Conservation (phyloP, 2,888 invertebrate species). For the Bombylius major region DNA sequence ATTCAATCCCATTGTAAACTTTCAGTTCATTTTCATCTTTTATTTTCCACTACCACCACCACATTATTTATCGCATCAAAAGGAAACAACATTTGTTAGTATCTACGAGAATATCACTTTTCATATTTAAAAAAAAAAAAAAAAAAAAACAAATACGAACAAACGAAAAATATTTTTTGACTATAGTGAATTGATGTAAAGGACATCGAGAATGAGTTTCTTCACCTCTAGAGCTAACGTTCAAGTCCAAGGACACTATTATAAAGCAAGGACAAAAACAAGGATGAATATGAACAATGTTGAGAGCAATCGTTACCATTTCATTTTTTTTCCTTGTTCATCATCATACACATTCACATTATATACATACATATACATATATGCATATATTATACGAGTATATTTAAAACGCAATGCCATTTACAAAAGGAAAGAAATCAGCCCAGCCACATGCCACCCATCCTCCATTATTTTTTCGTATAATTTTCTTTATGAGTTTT, state of each 20-base stretch:
- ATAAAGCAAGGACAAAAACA: background rate
- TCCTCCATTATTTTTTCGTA: background rate
- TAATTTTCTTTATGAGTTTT: too few species aligned
- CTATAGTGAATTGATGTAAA: background rate
- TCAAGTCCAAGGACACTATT: slow-evolving; percentile 13
- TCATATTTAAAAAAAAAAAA: too few species aligned
- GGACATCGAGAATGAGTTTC: slow-evolving; percentile 6
- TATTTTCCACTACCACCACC: too few species aligned
- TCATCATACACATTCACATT: background rate
- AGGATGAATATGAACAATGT: background rate
- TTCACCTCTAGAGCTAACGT: slow-evolving; percentile 10
- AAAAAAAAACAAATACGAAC: too few species aligned
- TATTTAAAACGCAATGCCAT: too few species aligned
- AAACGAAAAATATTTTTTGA: too few species aligned
- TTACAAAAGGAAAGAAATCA: background rate
- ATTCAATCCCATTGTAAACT: too few species aligned
- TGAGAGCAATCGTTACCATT: too few species aligned
- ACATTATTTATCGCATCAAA: too few species aligned
- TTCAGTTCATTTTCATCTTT: too few species aligned
- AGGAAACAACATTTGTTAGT: too few species aligned
- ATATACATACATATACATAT: background rate
- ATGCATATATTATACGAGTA: background rate
- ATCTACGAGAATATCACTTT: too few species aligned
- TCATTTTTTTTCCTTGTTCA: background rate
- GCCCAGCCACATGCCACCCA: background rate